Evolutionary conservation across 2,113 vertebrate species (phyloP).

Genomic region (Xiphophorus hellerii): DNA sequence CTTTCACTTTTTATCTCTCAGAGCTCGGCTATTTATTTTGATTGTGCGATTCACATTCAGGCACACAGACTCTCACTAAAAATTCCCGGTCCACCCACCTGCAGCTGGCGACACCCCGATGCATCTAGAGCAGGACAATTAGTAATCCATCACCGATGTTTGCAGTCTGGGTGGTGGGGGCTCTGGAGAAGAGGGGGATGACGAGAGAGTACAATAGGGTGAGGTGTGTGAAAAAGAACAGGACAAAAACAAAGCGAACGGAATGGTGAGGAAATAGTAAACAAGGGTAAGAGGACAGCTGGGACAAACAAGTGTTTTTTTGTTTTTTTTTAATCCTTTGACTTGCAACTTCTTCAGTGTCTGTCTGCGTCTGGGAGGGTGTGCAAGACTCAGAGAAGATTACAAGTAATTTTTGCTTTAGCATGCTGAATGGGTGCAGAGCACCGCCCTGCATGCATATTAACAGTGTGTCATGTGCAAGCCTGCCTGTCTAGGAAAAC

Average conservation of each 20-base stretch:
- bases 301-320: conserved; percentile 42
- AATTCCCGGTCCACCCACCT: conserved; percentile 39
- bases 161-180: conserved; percentile 62
- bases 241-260: conserved; percentile 13
- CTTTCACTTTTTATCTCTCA: not conserved
- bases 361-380: conserved; percentile 4
- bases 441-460: conserved; percentile 26
- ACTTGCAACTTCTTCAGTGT: conserved; percentile 26
- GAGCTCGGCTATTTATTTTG: conserved; percentile 13
- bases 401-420: conserved; percentile 19
- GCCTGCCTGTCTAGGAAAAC: not conserved
- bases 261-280: conserved; percentile 34
- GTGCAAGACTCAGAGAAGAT: conserved; percentile 20
- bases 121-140: conserved; percentile 66
- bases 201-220: not conserved
- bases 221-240: not conserved
- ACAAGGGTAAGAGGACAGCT: conserved; percentile 42
- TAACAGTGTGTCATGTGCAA: conserved; percentile 30
- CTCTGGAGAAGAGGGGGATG: conserved; percentile 24
- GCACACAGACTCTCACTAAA: not conserved
- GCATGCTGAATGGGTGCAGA: conserved; percentile 37
- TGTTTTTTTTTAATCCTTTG: not conserved
- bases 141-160: conserved; percentile 69
- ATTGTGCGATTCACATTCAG: conserved; percentile 24
- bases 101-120: conserved; percentile 54